phyloP scores from a whole-genome alignment of 2,113 vertebrate species.

The Xiphophorus maculatus region DNA sequence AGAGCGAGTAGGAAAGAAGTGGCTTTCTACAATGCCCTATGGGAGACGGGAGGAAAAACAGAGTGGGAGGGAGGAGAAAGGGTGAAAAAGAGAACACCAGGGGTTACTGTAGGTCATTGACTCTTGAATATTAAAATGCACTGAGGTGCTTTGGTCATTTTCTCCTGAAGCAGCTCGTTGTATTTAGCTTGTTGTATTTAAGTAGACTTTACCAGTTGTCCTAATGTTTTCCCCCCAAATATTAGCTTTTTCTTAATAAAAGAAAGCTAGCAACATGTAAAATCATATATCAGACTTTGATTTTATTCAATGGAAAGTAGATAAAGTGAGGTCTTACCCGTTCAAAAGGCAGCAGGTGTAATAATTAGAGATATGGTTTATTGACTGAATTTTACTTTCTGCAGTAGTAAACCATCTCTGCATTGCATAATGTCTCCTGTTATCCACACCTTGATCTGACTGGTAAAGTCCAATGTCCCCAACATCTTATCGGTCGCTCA shows the following conservation, averaged over 20 bases:
- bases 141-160: slow-evolving; percentile 37
- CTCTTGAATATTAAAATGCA: slow-evolving; percentile 62
- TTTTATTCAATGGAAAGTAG: not conserved
- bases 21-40: slow-evolving; percentile 65
- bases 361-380: slow-evolving; percentile 3
- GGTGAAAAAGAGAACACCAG: slow-evolving; percentile 59
- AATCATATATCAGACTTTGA: not conserved
- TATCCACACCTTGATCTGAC: slow-evolving; percentile 42
- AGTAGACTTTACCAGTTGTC: not conserved
- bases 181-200: slow-evolving; percentile 29
- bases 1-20: slow-evolving; percentile 60
- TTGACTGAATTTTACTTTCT: slow-evolving; percentile 16
- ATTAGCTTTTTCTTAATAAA: not conserved
- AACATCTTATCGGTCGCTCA: slow-evolving; percentile 76
- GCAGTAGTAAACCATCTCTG: slow-evolving; percentile 28
- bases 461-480: slow-evolving; percentile 77
- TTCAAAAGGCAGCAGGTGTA: not conserved
- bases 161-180: slow-evolving; percentile 36
- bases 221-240: not conserved
- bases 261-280: slow-evolving; percentile 9
- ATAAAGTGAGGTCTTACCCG: not conserved
- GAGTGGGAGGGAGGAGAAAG: slow-evolving; percentile 46
- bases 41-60: slow-evolving; percentile 65
- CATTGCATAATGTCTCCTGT: slow-evolving; percentile 49
- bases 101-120: slow-evolving; percentile 81